Evolutionary conservation across 2,888 invertebrate genomes (phyloP).

Genomic region (Cephus nigrinus): DNA sequence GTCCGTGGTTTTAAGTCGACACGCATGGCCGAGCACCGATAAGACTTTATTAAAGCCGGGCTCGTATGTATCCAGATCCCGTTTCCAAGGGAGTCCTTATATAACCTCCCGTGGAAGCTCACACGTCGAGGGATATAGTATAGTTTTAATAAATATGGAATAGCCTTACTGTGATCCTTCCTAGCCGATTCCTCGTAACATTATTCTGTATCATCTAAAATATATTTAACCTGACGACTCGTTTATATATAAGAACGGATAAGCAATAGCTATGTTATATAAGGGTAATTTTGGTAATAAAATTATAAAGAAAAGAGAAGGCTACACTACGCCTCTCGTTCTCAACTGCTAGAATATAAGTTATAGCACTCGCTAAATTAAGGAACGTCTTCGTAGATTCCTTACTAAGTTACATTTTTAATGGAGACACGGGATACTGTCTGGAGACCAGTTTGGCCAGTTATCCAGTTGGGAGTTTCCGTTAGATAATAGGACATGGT

Average conservation of each 20-base stretch:
- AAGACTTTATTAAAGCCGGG: constrained; percentile 59
- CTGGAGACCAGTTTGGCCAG: neutral
- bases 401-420: neutral
- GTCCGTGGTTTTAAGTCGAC: constrained; percentile 56
- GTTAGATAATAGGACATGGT: neutral
- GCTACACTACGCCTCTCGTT: neutral
- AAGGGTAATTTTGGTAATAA: neutral
- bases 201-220: neutral
- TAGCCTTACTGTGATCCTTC: neutral
- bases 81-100: neutral
- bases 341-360: neutral
- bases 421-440: neutral
- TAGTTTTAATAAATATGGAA: constrained; percentile 14
- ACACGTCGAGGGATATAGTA: constrained; percentile 19
- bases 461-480: neutral
- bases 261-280: neutral
- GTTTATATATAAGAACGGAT: neutral
- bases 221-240: neutral
- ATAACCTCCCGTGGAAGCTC: neutral
- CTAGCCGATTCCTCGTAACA: neutral
- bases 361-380: neutral
- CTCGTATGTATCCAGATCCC: constrained; percentile 48
- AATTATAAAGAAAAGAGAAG: neutral
- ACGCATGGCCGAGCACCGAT: constrained; percentile 58
- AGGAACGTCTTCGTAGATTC: neutral